phyloP scores from a whole-genome alignment of 2,888 invertebrate species.

The Troglohyphantes excavatus region DNA sequence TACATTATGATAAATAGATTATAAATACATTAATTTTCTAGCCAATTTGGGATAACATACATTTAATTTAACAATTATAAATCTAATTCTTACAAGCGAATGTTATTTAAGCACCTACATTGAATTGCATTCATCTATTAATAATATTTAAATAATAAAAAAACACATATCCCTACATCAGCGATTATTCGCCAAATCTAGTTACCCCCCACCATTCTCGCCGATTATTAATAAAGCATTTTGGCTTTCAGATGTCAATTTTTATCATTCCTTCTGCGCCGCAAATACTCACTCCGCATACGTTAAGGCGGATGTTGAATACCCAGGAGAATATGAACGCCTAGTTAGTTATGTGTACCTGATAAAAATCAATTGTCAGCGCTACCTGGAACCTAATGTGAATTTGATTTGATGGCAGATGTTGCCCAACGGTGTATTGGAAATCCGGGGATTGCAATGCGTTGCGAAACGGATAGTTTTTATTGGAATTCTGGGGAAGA shows the following conservation, averaged over 20 bases:
- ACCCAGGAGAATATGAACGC: neutral
- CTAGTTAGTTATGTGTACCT: conserved; percentile 21
- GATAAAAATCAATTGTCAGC: conserved; percentile 56
- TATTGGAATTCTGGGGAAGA: too few species aligned
- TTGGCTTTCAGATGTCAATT: neutral
- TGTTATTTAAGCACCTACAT: too few species aligned
- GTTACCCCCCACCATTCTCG: neutral
- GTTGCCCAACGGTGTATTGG: conserved; percentile 31
- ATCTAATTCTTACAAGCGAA: too few species aligned
- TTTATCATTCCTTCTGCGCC: conserved; percentile 36
- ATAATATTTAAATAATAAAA: too few species aligned
- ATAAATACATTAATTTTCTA: too few species aligned
- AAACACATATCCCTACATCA: too few species aligned
- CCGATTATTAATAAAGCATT: conserved; percentile 57
- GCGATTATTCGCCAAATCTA: neutral
- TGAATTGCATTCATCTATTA: too few species aligned
- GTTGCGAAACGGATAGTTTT: neutral
- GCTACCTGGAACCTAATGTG: conserved; percentile 10
- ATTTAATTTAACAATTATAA: too few species aligned
- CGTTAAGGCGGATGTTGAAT: conserved; percentile 22
- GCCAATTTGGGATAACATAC: too few species aligned
- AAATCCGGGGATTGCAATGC: neutral
- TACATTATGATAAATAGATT: too few species aligned
- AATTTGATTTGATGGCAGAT: conserved; percentile 39
- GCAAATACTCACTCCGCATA: conserved; percentile 7